These are phyloP conservation scores for Oncorhynchus nerka DNA, from an alignment of 2,113 vertebrate genomes.

Conservation along the genomic window DNA sequence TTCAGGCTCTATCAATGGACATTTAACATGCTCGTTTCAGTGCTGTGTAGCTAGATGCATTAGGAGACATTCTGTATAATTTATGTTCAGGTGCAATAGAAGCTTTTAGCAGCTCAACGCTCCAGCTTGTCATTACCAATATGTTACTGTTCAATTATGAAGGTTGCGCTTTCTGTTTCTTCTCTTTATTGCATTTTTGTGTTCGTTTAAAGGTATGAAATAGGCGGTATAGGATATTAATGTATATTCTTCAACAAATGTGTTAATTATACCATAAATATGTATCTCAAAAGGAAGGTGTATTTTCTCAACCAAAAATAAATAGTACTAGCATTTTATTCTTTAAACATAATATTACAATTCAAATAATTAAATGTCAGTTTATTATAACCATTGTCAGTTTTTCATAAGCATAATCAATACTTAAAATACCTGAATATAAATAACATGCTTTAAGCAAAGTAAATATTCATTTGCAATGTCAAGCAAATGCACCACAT, in stretches of 20 bases:
- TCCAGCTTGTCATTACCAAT: slow-evolving; percentile 56
- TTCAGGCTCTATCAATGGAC: slow-evolving; percentile 37
- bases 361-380: slow-evolving; percentile 62
- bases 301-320: slow-evolving; percentile 32
- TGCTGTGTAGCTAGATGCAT: slow-evolving; percentile 52
- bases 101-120: slow-evolving; percentile 48
- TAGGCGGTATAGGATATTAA: slow-evolving; percentile 41
- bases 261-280: background rate
- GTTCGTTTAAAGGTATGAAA: slow-evolving; percentile 42
- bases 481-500: slow-evolving; percentile 48
- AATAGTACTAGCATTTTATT: slow-evolving; percentile 36
- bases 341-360: slow-evolving; percentile 46
- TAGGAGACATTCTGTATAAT: slow-evolving; percentile 42
- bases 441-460: slow-evolving; percentile 71
- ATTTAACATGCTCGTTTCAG: slow-evolving; percentile 43
- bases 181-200: slow-evolving; percentile 38
- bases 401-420: slow-evolving; percentile 54
- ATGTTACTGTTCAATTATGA: slow-evolving; percentile 44
- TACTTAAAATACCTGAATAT: slow-evolving; percentile 70
- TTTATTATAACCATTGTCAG: slow-evolving; percentile 50
- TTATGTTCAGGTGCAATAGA: slow-evolving; percentile 64
- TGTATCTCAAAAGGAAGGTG: background rate
- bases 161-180: slow-evolving; percentile 31
- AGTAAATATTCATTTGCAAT: slow-evolving; percentile 67
- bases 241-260: background rate